Percentiles rank a stretch among this genome's conserved stretches.
These are phyloP conservation scores for Oncorhynchus gorbuscha DNA, from an alignment of 2,113 vertebrate genomes.

Conservation along the genomic window DNA sequence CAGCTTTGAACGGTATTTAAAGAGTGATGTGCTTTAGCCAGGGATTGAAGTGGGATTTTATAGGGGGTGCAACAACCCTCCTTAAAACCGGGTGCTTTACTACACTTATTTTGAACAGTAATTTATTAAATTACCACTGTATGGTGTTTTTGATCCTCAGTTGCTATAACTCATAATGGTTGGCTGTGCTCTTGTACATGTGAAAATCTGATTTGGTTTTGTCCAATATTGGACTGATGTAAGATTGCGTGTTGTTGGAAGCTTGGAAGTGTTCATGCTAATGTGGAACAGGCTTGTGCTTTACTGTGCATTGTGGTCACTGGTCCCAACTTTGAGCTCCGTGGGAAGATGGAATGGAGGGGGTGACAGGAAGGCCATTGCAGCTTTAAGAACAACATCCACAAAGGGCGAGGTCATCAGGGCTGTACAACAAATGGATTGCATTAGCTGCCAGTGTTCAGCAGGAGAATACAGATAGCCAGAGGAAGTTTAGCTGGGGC, in stretches of 20 bases:
- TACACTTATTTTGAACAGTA: not conserved
- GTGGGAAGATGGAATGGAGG: not conserved
- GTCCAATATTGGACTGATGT: not conserved
- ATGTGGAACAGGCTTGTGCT: not conserved
- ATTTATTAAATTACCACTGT: not conserved
- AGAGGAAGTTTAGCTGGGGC: constrained; percentile 1
- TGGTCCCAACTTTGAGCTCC: not conserved
- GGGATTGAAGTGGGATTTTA: not conserved
- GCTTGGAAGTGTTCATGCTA: not conserved
- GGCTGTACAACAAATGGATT: constrained; percentile 11
- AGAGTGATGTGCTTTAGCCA: not conserved
- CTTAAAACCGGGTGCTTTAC: not conserved
- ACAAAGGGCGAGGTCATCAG: constrained; percentile 14
- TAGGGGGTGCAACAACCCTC: no score
- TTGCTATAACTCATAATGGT: not conserved
- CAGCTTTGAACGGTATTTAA: not conserved
- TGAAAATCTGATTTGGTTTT: not conserved
- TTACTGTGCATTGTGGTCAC: not conserved
- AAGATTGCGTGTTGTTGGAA: not conserved
- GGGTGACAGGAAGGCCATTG: not conserved
- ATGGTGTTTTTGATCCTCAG: not conserved
- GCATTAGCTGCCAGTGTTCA: not conserved
- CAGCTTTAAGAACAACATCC: not conserved
- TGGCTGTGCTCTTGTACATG: not conserved
- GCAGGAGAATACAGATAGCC: constrained; percentile 11